phyloP scores from a whole-genome alignment of 2,797 vertebrate species.

The Arrhamphus sclerolepis region DNA sequence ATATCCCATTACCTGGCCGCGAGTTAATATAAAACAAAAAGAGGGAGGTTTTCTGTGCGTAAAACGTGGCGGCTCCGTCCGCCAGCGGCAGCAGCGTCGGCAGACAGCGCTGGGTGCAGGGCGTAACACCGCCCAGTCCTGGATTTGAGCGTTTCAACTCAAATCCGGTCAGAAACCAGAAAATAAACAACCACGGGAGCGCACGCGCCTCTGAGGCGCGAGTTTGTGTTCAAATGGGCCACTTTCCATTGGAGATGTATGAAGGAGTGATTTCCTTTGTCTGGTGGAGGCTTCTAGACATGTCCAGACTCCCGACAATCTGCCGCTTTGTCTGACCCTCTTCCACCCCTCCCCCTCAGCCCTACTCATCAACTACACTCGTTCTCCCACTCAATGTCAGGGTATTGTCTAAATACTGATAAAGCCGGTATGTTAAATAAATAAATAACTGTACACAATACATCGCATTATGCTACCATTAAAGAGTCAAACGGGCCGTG shows the following conservation, averaged over 20 bases:
- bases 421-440: conserved; percentile 23
- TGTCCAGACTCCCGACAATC: conserved; percentile 84
- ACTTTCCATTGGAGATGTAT: neutral
- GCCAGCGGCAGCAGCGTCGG: conserved; percentile 28
- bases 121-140: conserved; percentile 79
- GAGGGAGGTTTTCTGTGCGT: fast-evolving
- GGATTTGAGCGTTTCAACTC: conserved; percentile 59
- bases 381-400: conserved; percentile 47
- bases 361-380: conserved; percentile 57
- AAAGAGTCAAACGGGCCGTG: conserved; percentile 5
- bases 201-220: fast-evolving
- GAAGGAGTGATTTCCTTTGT: conserved; percentile 75
- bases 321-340: conserved; percentile 85
- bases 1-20: fast-evolving
- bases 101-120: conserved; percentile 66
- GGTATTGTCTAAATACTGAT: conserved; percentile 57
- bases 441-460: fast-evolving
- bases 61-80: neutral
- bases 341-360: conserved; percentile 69
- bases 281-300: conserved; percentile 79
- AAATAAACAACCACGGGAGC: neutral
- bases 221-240: fast-evolving
- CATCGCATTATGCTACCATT: conserved; percentile 17
- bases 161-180: conserved; percentile 23
- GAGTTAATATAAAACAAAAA: neutral